Percentiles rank a stretch among this genome's conserved stretches.
phyloP scores from a whole-genome alignment of 2,113 vertebrate species.

The Oenanthe oenanthe region DNA sequence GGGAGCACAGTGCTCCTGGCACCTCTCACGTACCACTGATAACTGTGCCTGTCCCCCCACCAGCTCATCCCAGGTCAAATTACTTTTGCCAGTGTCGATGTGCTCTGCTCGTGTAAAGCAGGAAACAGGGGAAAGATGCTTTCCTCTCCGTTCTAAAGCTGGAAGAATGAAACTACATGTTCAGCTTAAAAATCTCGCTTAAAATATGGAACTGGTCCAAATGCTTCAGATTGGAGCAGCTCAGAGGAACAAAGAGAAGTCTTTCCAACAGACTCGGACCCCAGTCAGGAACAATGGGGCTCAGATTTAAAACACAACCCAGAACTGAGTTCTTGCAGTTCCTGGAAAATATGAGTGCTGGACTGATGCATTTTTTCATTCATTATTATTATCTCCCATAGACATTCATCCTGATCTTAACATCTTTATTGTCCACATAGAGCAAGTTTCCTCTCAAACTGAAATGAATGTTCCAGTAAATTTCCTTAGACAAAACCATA shows the following conservation, averaged over 20 bases:
- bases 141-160: not conserved
- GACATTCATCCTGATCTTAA: constrained; percentile 67
- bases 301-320: constrained; percentile 58
- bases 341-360: constrained; percentile 54
- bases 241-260: constrained; percentile 27
- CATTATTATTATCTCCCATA: constrained; percentile 64
- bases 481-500: constrained; percentile 30
- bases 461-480: constrained; percentile 59
- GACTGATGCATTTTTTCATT: constrained; percentile 58
- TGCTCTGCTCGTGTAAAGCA: not conserved
- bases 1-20: constrained; percentile 26
- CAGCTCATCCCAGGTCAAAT: constrained; percentile 79
- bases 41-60: constrained; percentile 70
- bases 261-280: constrained; percentile 26
- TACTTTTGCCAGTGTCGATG: constrained; percentile 68
- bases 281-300: constrained; percentile 46
- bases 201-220: constrained; percentile 44
- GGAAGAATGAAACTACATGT: not conserved
- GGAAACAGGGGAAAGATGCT: constrained; percentile 4
- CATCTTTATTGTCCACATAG: constrained; percentile 57
- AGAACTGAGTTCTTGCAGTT: constrained; percentile 59
- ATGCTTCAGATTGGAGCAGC: constrained; percentile 31
- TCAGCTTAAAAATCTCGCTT: constrained; percentile 55
- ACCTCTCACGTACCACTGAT: constrained; percentile 76
- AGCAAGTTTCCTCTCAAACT: constrained; percentile 49